Conservation (phyloP, 2,888 invertebrate genomes). For the Caenorhabditis uteleia region DNA sequence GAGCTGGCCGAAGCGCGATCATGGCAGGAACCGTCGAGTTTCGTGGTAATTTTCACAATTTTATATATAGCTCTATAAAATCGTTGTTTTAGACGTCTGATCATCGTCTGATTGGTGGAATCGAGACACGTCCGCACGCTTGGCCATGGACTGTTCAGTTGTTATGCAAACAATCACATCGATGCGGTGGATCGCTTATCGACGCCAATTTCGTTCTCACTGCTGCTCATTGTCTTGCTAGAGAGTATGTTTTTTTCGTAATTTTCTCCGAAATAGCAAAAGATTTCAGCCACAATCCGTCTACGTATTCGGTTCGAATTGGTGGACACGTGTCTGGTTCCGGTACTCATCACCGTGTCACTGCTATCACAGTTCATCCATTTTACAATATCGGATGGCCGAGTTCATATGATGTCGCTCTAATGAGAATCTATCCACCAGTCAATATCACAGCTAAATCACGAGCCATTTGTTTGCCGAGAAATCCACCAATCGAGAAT, state of each 20-base stretch:
- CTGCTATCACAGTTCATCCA: conserved; percentile 42
- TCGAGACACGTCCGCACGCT: conserved; percentile 51
- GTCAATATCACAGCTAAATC: conserved; percentile 32
- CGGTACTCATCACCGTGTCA: conserved; percentile 39
- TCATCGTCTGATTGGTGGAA: conserved; percentile 60
- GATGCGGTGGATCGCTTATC: conserved; percentile 63
- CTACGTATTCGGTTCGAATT: conserved; percentile 44
- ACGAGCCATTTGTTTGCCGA: conserved; percentile 54
- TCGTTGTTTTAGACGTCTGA: conserved; percentile 24
- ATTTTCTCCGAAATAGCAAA: background rate
- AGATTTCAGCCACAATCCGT: conserved; percentile 45
- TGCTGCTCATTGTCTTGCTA: conserved; percentile 65
- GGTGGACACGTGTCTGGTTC: conserved; percentile 54
- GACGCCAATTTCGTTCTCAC: conserved; percentile 60
- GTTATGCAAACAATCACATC: conserved; percentile 34
- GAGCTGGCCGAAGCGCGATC: conserved; percentile 27
- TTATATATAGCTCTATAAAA: background rate
- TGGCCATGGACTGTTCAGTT: conserved; percentile 66
- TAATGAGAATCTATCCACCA: conserved; percentile 49
- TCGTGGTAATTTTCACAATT: conserved; percentile 17
- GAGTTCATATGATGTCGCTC: conserved; percentile 46
- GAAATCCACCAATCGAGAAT: conserved; percentile 39
- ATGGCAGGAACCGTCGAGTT: conserved; percentile 24
- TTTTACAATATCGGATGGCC: conserved; percentile 49
- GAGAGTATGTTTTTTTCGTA: conserved; percentile 39